Conservation (phyloP, 2,797 vertebrate genomes). For the Tamandua tetradactyla region DNA sequence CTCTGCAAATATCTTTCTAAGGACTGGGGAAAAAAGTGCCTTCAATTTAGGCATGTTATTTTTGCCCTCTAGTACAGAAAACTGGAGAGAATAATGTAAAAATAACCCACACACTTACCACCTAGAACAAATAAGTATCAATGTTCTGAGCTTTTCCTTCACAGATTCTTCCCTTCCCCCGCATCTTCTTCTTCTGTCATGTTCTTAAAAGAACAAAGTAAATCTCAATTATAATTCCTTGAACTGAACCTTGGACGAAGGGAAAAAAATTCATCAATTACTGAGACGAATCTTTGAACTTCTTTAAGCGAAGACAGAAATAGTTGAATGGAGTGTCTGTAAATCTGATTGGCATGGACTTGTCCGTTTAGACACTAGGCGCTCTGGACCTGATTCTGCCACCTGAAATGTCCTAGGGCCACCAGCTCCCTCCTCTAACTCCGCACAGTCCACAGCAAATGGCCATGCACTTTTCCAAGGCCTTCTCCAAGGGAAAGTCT, state of each 20-base stretch:
- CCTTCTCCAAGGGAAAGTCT: not conserved
- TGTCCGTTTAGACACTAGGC: not conserved
- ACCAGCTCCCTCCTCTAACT: not conserved
- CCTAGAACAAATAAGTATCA: not conserved
- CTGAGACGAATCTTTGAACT: slow-evolving; percentile 27
- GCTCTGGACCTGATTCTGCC: not conserved
- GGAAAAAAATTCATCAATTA: not conserved
- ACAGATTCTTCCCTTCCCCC: not conserved
- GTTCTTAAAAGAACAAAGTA: not conserved
- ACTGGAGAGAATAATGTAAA: not conserved
- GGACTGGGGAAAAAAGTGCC: slow-evolving; percentile 44
- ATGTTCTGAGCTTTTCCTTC: not conserved
- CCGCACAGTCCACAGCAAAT: fast-evolving
- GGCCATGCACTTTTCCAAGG: fast-evolving
- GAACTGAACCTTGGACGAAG: not conserved
- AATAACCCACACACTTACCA: not conserved
- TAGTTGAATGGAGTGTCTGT: not conserved
- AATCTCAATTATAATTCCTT: not conserved
- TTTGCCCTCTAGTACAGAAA: not conserved
- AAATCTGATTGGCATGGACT: not conserved
- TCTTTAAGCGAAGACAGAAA: slow-evolving; percentile 31
- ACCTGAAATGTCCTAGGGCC: fast-evolving
- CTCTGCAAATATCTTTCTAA: slow-evolving; percentile 64
- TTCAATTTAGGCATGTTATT: slow-evolving; percentile 63
- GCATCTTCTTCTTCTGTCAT: not conserved